Percentiles rank a stretch among this genome's conserved stretches.
Conservation (phyloP, 2,113 vertebrate genomes). For the Enhydra lutris region DNA sequence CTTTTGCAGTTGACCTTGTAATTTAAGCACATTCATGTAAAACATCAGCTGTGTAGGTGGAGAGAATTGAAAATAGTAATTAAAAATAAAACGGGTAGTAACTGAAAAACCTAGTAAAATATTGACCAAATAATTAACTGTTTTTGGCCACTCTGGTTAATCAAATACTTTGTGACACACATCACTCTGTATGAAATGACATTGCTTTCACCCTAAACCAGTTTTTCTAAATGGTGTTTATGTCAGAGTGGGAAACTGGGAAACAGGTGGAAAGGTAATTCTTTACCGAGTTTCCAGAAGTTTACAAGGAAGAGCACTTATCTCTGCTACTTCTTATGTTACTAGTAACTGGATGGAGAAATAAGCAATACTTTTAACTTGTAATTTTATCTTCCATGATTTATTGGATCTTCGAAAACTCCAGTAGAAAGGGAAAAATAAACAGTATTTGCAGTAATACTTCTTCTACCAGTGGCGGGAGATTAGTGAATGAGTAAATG, state of each 20-base stretch:
- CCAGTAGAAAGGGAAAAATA: not conserved
- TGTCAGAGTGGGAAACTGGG: not conserved
- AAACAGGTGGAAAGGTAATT: not conserved
- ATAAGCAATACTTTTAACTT: not conserved
- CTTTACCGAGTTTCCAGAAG: constrained; percentile 17
- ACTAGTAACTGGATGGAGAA: not conserved
- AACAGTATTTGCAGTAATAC: not conserved
- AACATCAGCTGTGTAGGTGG: not conserved
- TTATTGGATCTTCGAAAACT: not conserved
- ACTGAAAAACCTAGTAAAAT: constrained; percentile 63
- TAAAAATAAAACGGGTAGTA: constrained; percentile 44
- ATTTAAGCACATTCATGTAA: not conserved
- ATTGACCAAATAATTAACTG: constrained; percentile 69
- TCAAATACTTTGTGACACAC: constrained; percentile 50
- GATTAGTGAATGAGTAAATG: not conserved
- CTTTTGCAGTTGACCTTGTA: not conserved
- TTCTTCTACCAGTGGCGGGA: not conserved
- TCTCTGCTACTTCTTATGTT: not conserved
- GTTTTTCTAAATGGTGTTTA: not conserved
- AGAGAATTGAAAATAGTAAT: constrained; percentile 32
- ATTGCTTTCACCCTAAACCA: constrained; percentile 39
- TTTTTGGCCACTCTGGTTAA: constrained; percentile 59
- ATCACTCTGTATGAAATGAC: not conserved
- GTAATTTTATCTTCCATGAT: not conserved
- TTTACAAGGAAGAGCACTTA: not conserved